phyloP scores from a whole-genome alignment of 2,113 vertebrate genomes.

The Connochaetes taurinus region DNA sequence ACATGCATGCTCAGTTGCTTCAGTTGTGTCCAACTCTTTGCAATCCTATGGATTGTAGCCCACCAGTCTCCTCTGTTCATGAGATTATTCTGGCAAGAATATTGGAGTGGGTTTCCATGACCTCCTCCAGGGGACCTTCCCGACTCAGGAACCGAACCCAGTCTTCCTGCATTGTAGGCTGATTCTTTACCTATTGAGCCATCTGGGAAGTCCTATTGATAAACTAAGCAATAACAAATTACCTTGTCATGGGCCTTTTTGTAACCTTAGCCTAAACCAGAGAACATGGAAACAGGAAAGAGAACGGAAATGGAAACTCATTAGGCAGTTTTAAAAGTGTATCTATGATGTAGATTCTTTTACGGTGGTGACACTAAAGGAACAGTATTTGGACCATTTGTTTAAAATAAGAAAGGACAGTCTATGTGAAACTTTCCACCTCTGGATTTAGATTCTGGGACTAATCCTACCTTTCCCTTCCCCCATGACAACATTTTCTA shows the following conservation, averaged over 20 bases:
- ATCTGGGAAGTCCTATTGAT: neutral
- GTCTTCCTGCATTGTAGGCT: neutral
- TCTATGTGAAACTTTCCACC: neutral
- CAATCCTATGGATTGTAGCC: neutral
- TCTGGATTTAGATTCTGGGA: neutral
- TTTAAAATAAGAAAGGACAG: neutral
- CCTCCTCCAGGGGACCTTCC: neutral
- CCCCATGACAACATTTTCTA: neutral
- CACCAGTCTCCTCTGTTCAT: neutral
- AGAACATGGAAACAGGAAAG: neutral
- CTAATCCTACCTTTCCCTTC: neutral
- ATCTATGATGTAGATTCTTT: neutral
- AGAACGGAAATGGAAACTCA: slow-evolving; percentile 17
- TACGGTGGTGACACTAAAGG: neutral
- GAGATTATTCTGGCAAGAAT: neutral
- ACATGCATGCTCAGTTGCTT: neutral
- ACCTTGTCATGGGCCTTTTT: slow-evolving; percentile 9
- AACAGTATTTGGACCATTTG: neutral
- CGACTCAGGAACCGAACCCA: accelerated
- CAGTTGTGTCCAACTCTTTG: neutral
- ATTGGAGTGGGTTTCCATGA: neutral
- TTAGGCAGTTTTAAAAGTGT: neutral
- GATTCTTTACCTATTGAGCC: neutral
- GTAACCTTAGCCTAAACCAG: neutral
- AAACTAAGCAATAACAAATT: neutral